Evolutionary conservation across 1,140 invertebrate species (phyloP), one percentile per base, ranked within the genome.

Genomic region (Calliopsis andreniformis): DNA sequence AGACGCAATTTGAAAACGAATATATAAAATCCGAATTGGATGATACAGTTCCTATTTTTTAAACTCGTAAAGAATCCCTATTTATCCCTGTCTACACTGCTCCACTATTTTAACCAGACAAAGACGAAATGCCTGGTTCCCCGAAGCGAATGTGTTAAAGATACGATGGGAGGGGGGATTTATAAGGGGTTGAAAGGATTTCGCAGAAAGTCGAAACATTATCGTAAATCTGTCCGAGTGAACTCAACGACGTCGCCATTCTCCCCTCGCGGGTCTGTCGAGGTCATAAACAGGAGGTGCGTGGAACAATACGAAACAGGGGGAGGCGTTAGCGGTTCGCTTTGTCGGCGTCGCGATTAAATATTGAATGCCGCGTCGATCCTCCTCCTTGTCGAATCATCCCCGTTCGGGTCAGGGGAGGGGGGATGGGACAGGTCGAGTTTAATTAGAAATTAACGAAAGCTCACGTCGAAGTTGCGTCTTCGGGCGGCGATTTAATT

Each of bases 361-460:
- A 67, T 30, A 14, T 59, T 47, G n/a, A 69, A 28, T 43, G 39
- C 6, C 59, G 6, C n/a, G n/a, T n/a, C n/a, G n/a, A n/a, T n/a
- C n/a, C n/a, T 2, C 8, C 2, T 47, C 14, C 35, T n/a, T 14
- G 20, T 12, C 8, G 18, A 32, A 45, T 45, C 18, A 25, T 70
- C 20, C 28, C n/a, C n/a, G n/a, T n/a, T n/a, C n/a, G n/a, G n/a
- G n/a, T n/a, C n/a, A n/a, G n/a, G n/a, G n/a, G n/a, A n/a, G n/a
- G n/a, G 39, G 30, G 4, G 14, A 42, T 28, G n/a, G 23, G 39
- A 32, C 1, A n/a, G 49, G 23, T 30, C 25, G 23, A 32, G n/a
- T 61, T 70, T 70, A 70, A 70, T 61, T 61, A 32, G 68, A 70
- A 70, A 70, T 70, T 61, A 70, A 70, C 55, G 55, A 70, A 61